Percentiles rank a stretch among this genome's conserved stretches.
These are phyloP conservation scores for Platycercus adscitus DNA, from an alignment of 2,113 vertebrate species.

Conservation along the genomic window DNA sequence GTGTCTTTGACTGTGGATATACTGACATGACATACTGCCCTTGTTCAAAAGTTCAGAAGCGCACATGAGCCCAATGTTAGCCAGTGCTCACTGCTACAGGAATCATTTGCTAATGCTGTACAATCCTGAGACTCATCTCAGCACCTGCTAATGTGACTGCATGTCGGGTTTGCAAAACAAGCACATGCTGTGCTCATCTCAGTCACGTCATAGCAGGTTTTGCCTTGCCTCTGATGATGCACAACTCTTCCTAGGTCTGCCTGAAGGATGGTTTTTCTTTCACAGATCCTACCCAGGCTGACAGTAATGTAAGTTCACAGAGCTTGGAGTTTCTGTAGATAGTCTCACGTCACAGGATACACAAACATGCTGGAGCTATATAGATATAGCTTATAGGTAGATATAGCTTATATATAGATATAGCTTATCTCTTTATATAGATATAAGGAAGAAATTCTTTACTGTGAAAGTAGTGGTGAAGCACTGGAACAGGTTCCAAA, in stretches of 20 bases:
- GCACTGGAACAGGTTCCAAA: not conserved
- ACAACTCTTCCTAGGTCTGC: not conserved
- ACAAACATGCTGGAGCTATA: accelerated
- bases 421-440: not conserved
- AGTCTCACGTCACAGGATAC: not conserved
- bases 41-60: not conserved
- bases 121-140: not conserved
- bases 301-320: not conserved
- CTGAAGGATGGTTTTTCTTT: not conserved
- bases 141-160: not conserved
- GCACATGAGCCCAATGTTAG: not conserved
- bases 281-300: not conserved
- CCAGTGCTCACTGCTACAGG: not conserved
- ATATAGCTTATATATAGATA: not conserved
- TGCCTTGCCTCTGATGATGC: not conserved
- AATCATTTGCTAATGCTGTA: not conserved
- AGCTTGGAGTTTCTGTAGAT: not conserved
- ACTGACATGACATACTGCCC: not conserved
- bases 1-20: not conserved
- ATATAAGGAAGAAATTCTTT: not conserved
- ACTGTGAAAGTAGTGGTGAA: not conserved
- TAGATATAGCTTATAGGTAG: not conserved
- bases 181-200: not conserved
- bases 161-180: not conserved
- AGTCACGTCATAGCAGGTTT: not conserved